Evolutionary conservation across 1,140 invertebrate species (phyloP), one percentile per base, ranked within the genome.

Genomic region (Ptiloglossa arizonensis): DNA sequence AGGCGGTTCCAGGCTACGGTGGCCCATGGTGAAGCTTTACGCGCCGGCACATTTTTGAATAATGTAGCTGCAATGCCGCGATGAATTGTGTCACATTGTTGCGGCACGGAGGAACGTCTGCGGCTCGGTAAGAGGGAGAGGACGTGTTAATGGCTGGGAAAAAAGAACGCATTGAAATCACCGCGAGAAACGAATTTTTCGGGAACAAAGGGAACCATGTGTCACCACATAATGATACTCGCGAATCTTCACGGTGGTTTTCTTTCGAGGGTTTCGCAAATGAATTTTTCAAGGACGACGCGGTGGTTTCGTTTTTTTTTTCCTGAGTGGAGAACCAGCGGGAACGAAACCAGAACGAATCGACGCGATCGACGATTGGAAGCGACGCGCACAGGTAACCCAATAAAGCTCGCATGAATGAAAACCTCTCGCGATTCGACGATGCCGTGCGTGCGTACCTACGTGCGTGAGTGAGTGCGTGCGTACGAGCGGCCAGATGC

Each of bases 381-480:
- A 27, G 48, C 24, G 73, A 69, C 73, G 44, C 41, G 64, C 46
- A 59, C 54, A 59, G 64, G 73, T 69, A 76, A 76, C 73, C 66
- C 69, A 67, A 76, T 76, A 76, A 41, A 76, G 75, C 54, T 77
- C 68, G 75, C 75, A 68, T 77, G 75, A 77, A 70, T 71, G 75
- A 77, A 77, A 77, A 62, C n/a, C n/a, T 77, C 75, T 62, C 24
- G 63, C 9, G 44, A 69, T 54, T 15, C 32, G 38, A 52, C 56
- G 73, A 77, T 67, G 52, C 46, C 56, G 67, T 60, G 67, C 32
- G 22, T 41, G 15, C 22, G 24, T 13, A n/a, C n/a, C n/a, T n/a
- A n/a, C n/a, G n/a, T n/a, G n/a, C n/a, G n/a, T n/a, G n/a, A n/a
- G n/a, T n/a, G n/a, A n/a, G 67, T 60, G 67, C 32, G 22, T 41